A percentile compares a stretch with the other conserved stretches of the same genome.
Evolutionary conservation across 2,797 vertebrate genomes (phyloP).

Genomic region (Nothura maculosa): DNA sequence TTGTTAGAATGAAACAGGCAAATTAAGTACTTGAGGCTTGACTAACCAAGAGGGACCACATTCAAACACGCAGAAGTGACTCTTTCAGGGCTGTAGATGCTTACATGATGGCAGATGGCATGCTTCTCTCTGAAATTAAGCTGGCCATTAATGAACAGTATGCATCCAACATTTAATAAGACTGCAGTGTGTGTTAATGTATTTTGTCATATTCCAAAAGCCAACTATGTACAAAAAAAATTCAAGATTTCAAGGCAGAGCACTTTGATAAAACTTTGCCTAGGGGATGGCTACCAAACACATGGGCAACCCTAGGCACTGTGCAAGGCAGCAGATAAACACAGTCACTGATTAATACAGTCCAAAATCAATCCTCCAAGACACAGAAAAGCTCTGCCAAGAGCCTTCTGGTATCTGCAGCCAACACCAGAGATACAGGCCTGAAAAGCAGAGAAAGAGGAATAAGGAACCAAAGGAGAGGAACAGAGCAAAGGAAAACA

Average conservation of each 20-base stretch:
- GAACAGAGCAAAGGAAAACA: neutral
- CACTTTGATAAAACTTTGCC: neutral
- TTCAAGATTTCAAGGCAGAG: neutral
- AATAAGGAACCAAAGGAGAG: neutral
- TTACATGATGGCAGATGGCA: neutral
- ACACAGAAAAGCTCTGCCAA: constrained; percentile 10
- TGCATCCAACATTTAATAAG: neutral
- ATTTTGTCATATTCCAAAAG: neutral
- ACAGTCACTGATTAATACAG: neutral
- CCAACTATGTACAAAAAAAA: neutral
- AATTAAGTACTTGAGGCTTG: neutral
- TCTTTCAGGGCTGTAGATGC: neutral
- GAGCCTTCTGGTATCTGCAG: neutral
- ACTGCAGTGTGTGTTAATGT: neutral
- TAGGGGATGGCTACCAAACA: neutral
- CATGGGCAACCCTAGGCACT: neutral
- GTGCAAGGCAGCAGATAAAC: neutral
- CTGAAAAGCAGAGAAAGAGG: neutral
- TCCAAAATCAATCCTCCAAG: constrained; percentile 15
- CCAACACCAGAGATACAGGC: neutral
- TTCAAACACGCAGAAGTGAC: neutral
- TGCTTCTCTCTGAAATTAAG: neutral
- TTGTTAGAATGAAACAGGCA: neutral
- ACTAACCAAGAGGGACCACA: neutral
- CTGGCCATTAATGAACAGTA: neutral